Evolutionary conservation across 2,888 invertebrate genomes (phyloP).

Genomic region (Lathronympha strigana): DNA sequence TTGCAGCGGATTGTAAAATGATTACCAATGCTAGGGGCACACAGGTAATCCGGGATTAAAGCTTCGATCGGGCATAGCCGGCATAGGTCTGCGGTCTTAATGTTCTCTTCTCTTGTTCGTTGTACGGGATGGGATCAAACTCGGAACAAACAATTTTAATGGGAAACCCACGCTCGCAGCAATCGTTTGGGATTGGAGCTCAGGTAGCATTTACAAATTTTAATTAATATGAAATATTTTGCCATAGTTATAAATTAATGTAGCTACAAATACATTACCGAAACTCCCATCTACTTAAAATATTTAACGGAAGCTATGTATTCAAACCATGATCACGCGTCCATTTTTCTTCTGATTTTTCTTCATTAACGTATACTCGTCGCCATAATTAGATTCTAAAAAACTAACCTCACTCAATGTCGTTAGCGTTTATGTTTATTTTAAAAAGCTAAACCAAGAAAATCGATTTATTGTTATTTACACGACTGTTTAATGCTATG

Average conservation of each 20-base stretch:
- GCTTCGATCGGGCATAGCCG: constrained; percentile 27
- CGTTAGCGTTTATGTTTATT: too few relatives aligned
- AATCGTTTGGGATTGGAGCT: neutral
- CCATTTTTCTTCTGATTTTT: too few relatives aligned
- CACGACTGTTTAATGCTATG: too few relatives aligned
- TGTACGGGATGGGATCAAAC: neutral
- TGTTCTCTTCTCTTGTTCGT: constrained; percentile 1
- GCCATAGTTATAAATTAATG: neutral
- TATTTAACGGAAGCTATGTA: too few relatives aligned
- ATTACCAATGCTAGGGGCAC: constrained; percentile 44
- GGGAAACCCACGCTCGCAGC: constrained; percentile 35
- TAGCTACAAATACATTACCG: too few relatives aligned
- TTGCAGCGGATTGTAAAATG: constrained; percentile 43
- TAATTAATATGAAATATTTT: neutral
- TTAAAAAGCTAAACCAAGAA: too few relatives aligned
- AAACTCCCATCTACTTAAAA: too few relatives aligned
- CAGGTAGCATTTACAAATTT: constrained; percentile 43
- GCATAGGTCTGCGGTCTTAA: neutral
- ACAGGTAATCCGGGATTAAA: constrained; percentile 54
- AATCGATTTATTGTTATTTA: too few relatives aligned
- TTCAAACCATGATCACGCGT: too few relatives aligned
- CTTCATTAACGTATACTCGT: too few relatives aligned
- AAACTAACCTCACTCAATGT: too few relatives aligned
- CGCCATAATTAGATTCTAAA: too few relatives aligned
- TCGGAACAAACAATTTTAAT: neutral